Evolutionary conservation across 2,797 vertebrate species (phyloP).

Genomic region (Sebastes nivosus): DNA sequence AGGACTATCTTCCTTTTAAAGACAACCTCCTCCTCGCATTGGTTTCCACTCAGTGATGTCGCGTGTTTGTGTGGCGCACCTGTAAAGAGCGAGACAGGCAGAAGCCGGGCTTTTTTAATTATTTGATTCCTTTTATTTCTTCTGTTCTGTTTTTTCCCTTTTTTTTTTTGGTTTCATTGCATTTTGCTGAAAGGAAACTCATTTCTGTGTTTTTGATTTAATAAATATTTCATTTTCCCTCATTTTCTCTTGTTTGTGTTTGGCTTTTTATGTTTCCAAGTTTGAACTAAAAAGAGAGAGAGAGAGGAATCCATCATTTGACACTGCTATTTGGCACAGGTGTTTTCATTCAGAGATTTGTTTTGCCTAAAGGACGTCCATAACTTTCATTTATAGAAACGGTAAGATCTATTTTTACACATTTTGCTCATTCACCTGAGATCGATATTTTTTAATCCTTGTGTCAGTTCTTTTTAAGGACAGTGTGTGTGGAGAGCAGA

Average conservation of each 20-base stretch:
- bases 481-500: conserved; percentile 35
- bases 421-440: conserved; percentile 72
- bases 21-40: conserved; percentile 84
- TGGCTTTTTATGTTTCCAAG: conserved; percentile 82
- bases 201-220: conserved; percentile 84
- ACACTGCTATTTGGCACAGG: conserved; percentile 75
- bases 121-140: conserved; percentile 89
- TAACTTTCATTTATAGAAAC: conserved; percentile 86
- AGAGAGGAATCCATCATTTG: conserved; percentile 75
- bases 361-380: conserved; percentile 82
- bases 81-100: conserved; percentile 89
- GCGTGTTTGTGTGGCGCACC: conserved; percentile 87
- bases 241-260: conserved; percentile 84
- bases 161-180: conserved; percentile 70
- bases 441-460: conserved; percentile 29
- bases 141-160: conserved; percentile 79
- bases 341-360: conserved; percentile 81
- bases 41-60: conserved; percentile 88
- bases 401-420: conserved; percentile 82
- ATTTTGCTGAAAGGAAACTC: conserved; percentile 78
- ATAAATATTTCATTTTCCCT: conserved; percentile 86
- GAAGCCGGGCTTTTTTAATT: conserved; percentile 85
- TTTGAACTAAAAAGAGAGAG: conserved; percentile 67
- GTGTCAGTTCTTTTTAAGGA: conserved; percentile 27
- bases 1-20: conserved; percentile 90